These are phyloP conservation scores for Reinhardtius hippoglossoides DNA, from an alignment of 2,113 vertebrate species.

Conservation along the genomic window DNA sequence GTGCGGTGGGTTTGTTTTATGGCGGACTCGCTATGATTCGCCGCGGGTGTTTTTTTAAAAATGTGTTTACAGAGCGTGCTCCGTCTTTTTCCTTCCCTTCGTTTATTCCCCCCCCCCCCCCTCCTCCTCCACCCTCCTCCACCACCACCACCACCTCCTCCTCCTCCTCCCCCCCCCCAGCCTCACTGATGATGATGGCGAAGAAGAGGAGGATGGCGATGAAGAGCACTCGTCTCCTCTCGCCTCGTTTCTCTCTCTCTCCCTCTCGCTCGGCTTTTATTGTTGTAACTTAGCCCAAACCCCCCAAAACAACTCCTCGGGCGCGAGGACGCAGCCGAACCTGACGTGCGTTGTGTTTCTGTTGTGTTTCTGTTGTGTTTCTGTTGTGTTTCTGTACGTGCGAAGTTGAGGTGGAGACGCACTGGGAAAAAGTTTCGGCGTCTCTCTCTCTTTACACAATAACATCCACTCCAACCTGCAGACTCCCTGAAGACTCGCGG, in stretches of 20 bases:
- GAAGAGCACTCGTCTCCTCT: constrained; percentile 67
- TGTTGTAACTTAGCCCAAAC: constrained; percentile 30
- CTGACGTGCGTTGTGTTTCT: constrained; percentile 27
- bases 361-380: no score
- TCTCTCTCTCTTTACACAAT: no score
- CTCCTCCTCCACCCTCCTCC: constrained; percentile 71
- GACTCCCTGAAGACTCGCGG: neutral
- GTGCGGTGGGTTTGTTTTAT: constrained; percentile 15
- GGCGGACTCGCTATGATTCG: constrained; percentile 55
- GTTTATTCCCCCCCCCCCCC: constrained; percentile 77
- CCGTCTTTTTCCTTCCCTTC: constrained; percentile 71
- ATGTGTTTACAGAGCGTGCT: constrained; percentile 67
- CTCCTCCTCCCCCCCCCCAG: constrained; percentile 67
- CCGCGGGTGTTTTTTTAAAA: constrained; percentile 39
- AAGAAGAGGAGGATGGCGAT: constrained; percentile 72
- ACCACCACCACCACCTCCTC: no score
- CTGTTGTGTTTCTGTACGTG: constrained; percentile 17
- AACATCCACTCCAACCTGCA: constrained; percentile 16
- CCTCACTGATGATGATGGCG: constrained; percentile 77
- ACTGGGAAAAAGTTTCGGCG: neutral
- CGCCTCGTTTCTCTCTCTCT: constrained; percentile 24
- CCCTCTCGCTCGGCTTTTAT: constrained; percentile 22
- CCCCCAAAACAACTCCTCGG: constrained; percentile 25
- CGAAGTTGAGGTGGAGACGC: constrained; percentile 11
- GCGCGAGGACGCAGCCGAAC: constrained; percentile 16